Evolutionary conservation across 2,888 invertebrate species (phyloP).

Genomic region (Glyphotaelius pellucidus): DNA sequence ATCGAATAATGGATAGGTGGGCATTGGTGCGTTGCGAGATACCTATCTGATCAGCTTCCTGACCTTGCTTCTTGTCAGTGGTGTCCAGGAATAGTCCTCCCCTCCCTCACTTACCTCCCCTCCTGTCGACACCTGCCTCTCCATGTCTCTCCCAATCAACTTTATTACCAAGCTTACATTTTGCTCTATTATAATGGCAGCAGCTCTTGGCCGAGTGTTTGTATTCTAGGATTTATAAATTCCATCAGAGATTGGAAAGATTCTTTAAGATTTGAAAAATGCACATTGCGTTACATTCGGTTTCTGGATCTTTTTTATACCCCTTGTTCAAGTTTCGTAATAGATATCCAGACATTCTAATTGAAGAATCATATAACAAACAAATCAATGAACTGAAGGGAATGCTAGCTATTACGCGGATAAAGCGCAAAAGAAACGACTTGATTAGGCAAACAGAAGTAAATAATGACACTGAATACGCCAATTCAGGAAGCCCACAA

Average conservation of each 20-base stretch:
- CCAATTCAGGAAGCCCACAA: no score
- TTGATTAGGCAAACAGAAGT: neutral
- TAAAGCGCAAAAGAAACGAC: no score
- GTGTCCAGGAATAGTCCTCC: slow-evolving; percentile 9
- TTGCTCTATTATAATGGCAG: neutral
- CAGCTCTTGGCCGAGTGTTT: neutral
- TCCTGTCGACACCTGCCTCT: slow-evolving; percentile 20
- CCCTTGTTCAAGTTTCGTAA: neutral
- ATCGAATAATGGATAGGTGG: neutral
- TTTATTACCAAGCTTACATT: slow-evolving; percentile 19
- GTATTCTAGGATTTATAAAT: neutral
- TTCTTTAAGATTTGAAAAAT: neutral
- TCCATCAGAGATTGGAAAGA: neutral
- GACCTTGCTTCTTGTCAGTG: slow-evolving; percentile 28
- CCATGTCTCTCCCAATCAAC: slow-evolving; percentile 18
- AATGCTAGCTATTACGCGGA: neutral
- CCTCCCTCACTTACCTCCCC: neutral
- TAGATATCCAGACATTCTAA: neutral
- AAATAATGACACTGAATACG: no score
- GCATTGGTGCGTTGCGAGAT: neutral
- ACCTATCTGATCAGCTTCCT: neutral
- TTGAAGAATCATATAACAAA: no score
- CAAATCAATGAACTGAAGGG: neutral
- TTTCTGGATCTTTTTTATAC: neutral
- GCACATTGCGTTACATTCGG: neutral